These are phyloP conservation scores for Papilio polyxenes DNA, from an alignment of 1,140 invertebrate species.

Conservation along the genomic window DNA sequence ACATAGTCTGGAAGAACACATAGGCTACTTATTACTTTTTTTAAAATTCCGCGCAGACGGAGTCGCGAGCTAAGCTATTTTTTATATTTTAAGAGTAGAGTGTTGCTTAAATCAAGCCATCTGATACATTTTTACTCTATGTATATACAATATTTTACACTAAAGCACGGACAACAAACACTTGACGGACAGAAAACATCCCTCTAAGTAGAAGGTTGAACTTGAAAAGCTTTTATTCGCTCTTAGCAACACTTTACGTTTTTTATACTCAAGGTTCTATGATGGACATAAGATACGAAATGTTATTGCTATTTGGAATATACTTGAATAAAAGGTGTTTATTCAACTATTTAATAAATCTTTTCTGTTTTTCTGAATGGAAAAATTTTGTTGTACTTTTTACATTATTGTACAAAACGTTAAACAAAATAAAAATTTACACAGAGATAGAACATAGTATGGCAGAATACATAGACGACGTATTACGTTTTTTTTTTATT, in stretches of 20 bases:
- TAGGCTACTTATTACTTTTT: too few relatives aligned
- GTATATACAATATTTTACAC: background rate
- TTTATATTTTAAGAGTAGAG: too few relatives aligned
- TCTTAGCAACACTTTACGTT: slow-evolving; percentile 23
- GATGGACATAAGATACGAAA: background rate
- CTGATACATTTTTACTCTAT: too few relatives aligned
- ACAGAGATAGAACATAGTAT: too few relatives aligned
- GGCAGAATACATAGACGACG: too few relatives aligned
- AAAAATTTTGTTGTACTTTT: background rate
- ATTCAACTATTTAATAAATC: background rate
- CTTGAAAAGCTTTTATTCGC: slow-evolving; percentile 17
- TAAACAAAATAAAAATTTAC: background rate
- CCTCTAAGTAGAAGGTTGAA: background rate
- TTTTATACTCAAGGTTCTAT: background rate
- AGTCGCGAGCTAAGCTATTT: too few relatives aligned
- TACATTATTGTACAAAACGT: background rate
- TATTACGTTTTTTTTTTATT: too few relatives aligned
- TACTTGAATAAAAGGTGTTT: background rate
- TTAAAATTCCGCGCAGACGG: too few relatives aligned
- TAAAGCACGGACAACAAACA: background rate
- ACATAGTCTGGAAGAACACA: too few relatives aligned
- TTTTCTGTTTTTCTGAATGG: background rate
- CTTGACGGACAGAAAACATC: background rate
- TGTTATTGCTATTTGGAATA: background rate
- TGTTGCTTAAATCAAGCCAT: too few relatives aligned